A percentile compares a stretch with the other conserved stretches of the same genome.
Evolutionary conservation across 2,797 vertebrate genomes (phyloP).

Genomic region (Crocodylus rhombifer): DNA sequence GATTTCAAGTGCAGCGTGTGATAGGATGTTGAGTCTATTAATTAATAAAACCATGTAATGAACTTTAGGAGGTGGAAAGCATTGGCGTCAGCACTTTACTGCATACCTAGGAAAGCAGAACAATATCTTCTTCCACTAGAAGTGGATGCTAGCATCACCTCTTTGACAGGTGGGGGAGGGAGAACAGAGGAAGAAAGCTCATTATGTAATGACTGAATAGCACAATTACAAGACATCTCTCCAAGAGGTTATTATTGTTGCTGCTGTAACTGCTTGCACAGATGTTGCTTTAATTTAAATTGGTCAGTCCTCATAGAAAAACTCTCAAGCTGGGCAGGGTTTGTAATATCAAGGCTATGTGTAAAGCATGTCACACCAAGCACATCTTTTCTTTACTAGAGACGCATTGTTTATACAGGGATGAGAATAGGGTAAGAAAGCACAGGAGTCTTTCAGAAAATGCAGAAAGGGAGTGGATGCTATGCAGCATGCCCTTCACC

Average conservation of each 20-base stretch:
- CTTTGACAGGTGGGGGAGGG: rapidly evolving
- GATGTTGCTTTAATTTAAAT: background rate
- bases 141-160: background rate
- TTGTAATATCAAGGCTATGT: background rate
- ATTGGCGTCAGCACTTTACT: background rate
- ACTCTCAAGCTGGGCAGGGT: background rate
- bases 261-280: rapidly evolving
- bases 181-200: background rate
- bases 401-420: rapidly evolving
- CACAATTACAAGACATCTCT: background rate
- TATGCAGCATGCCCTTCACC: background rate
- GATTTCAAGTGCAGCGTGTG: background rate
- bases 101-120: background rate
- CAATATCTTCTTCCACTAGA: rapidly evolving
- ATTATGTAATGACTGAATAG: background rate
- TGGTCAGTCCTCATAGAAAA: background rate
- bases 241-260: background rate
- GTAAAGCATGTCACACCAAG: too few species aligned
- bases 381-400: background rate
- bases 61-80: conserved; percentile 16
- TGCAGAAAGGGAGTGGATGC: background rate
- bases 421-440: background rate
- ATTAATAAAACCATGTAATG: conserved; percentile 49
- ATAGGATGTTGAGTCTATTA: conserved; percentile 39
- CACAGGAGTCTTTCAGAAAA: too few species aligned